These are phyloP conservation scores for Drosophila melanogaster DNA, from an alignment of 1,140 invertebrate genomes.

Conservation along the genomic window DNA sequence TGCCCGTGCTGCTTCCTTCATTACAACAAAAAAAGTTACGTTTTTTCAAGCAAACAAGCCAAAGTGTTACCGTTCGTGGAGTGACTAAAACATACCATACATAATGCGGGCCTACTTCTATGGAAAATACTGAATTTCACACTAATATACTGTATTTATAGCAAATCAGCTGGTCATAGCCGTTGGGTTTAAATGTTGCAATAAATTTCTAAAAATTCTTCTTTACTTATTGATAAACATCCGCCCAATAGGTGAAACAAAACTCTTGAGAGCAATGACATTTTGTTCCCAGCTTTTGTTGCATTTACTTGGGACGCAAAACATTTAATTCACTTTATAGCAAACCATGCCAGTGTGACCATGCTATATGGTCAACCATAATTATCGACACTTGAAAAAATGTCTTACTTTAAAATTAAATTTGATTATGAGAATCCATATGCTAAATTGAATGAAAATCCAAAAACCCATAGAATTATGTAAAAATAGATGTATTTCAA, in stretches of 20 bases:
- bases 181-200: neutral
- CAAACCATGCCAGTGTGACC: too few species aligned
- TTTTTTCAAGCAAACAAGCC: neutral
- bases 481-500: slow-evolving; percentile 65
- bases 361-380: too few species aligned
- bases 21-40: slow-evolving; percentile 5
- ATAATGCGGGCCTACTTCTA: neutral
- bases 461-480: slow-evolving; percentile 25
- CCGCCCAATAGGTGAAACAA: too few species aligned
- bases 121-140: neutral
- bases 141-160: too few species aligned
- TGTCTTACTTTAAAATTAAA: too few species aligned
- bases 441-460: neutral
- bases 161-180: neutral
- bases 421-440: too few species aligned
- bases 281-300: too few species aligned
- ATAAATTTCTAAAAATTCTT: neutral
- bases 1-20: slow-evolving; percentile 2
- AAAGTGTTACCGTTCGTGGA: neutral
- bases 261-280: too few species aligned
- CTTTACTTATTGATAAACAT: too few species aligned
- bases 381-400: too few species aligned
- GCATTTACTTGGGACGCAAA: too few species aligned
- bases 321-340: too few species aligned
- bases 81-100: neutral